Conservation (phyloP, 1,140 invertebrate species). For the Probaryconus sp. region DNA sequence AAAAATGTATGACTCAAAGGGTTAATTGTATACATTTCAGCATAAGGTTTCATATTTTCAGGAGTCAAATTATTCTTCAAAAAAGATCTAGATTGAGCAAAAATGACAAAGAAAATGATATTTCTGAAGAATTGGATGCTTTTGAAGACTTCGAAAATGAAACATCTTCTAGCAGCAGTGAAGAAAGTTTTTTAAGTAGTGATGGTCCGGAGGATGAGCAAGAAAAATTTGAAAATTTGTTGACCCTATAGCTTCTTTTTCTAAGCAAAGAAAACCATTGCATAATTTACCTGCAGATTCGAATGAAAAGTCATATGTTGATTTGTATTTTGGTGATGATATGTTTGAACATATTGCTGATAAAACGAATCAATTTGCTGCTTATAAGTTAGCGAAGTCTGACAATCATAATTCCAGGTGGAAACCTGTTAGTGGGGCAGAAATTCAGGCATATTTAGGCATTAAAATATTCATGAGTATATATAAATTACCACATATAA, state of each 20-base stretch:
- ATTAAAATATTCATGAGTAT: not conserved
- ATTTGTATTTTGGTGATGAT: not conserved
- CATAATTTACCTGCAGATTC: not conserved
- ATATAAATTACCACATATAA: not conserved
- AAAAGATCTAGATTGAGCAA: too few relatives aligned
- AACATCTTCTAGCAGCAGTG: too few relatives aligned
- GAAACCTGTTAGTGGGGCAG: not conserved
- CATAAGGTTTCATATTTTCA: too few relatives aligned
- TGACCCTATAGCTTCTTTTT: not conserved
- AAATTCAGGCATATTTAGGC: not conserved
- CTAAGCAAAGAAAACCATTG: not conserved
- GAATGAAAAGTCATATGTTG: not conserved
- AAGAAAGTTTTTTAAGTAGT: too few relatives aligned
- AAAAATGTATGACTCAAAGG: too few relatives aligned
- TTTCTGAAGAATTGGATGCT: too few relatives aligned
- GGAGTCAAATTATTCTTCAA: too few relatives aligned
- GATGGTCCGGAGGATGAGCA: too few relatives aligned
- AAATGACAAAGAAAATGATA: too few relatives aligned
- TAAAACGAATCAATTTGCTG: not conserved
- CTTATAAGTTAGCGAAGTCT: not conserved
- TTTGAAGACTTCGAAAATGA: too few relatives aligned
- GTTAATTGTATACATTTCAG: too few relatives aligned
- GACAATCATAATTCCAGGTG: not conserved
- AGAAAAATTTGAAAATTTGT: too few relatives aligned
- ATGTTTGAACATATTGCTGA: not conserved